Percentiles rank a stretch among this genome's conserved stretches.
Conservation (phyloP, 2,797 vertebrate species). For the Hippopotamyrus pictus region DNA sequence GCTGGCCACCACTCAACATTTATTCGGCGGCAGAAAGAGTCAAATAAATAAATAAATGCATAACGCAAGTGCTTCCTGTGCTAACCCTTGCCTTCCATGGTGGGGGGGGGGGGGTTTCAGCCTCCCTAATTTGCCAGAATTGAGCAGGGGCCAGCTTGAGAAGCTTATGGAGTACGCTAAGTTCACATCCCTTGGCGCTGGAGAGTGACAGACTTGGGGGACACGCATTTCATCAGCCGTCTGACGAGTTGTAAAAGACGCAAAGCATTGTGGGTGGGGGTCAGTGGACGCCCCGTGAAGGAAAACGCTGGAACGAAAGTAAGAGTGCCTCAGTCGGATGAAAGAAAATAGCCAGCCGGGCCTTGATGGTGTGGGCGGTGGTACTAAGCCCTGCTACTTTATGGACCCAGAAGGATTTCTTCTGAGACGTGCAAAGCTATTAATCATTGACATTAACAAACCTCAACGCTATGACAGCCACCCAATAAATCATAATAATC, state of each 20-base stretch:
- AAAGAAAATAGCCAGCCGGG: neutral
- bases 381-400: neutral
- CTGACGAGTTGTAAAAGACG: slow-evolving; percentile 31
- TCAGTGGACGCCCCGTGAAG: neutral
- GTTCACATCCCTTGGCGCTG: slow-evolving; percentile 33
- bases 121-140: slow-evolving; percentile 38
- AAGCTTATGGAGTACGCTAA: slow-evolving; percentile 40
- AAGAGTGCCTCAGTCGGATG: neutral
- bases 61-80: slow-evolving; percentile 33
- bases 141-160: slow-evolving; percentile 32
- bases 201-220: slow-evolving; percentile 24
- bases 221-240: slow-evolving; percentile 29
- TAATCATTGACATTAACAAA: neutral
- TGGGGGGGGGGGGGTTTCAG: slow-evolving; percentile 34
- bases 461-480: neutral
- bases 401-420: neutral
- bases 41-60: slow-evolving; percentile 39
- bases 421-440: neutral
- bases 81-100: slow-evolving; percentile 18
- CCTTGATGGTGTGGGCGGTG: neutral
- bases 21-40: slow-evolving; percentile 41
- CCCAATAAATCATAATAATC: slow-evolving; percentile 10
- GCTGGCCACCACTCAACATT: slow-evolving; percentile 18
- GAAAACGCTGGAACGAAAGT: neutral
- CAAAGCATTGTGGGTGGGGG: slow-evolving; percentile 14